Conservation (phyloP, 1,140 invertebrate species). For the Dreissena rostriformis region DNA sequence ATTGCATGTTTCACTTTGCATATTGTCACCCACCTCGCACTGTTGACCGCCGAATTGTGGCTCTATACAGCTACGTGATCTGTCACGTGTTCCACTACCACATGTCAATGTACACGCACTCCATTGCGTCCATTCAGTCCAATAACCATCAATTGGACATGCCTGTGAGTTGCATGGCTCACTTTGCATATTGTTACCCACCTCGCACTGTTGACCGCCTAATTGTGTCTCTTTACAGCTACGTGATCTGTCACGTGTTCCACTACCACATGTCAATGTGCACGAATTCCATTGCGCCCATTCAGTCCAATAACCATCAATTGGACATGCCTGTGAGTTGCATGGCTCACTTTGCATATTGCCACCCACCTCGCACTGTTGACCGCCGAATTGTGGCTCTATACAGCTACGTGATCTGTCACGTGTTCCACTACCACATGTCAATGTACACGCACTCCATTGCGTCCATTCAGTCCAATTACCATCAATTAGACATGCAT, state of each 20-base stretch:
- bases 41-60: conserved; percentile 4
- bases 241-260: not conserved
- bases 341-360: conserved; percentile 39
- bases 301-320: conserved; percentile 13
- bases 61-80: conserved; percentile 13
- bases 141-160: conserved; percentile 15
- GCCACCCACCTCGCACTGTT: not conserved
- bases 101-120: not conserved
- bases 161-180: not conserved
- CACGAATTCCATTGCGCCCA: not conserved
- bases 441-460: not conserved
- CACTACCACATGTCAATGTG: not conserved
- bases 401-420: conserved; percentile 20
- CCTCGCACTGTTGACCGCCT: not conserved
- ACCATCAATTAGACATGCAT: conserved; percentile 23
- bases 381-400: not conserved
- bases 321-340: conserved; percentile 51
- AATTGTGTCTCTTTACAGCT: not conserved
- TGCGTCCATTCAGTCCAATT: conserved; percentile 21
- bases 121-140: conserved; percentile 15
- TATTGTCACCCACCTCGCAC: not conserved
- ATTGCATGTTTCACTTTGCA: not conserved
- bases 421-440: conserved; percentile 4
- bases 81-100: conserved; percentile 8
- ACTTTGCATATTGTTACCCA: not conserved